These are phyloP conservation scores for Archocentrus centrarchus DNA, from an alignment of 2,113 vertebrate species.

Conservation along the genomic window DNA sequence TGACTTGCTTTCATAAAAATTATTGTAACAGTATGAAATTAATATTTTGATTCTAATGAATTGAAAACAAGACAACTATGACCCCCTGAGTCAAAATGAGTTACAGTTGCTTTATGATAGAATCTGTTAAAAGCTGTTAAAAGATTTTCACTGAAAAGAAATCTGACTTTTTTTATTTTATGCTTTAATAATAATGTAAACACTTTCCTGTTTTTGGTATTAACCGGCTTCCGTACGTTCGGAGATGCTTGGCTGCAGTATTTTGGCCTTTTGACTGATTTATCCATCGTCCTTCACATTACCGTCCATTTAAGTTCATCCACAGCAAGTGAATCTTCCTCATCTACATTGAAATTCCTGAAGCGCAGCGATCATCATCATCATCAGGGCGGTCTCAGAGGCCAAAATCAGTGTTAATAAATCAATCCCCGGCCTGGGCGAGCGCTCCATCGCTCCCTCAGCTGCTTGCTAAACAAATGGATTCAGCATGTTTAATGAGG, in stretches of 20 bases:
- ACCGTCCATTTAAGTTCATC: constrained; percentile 15
- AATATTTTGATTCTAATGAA: too few species aligned
- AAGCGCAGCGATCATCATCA: constrained; percentile 57
- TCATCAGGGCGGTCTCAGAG: constrained; percentile 41
- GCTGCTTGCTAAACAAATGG: constrained; percentile 76
- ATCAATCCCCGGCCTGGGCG: constrained; percentile 67
- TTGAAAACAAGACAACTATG: too few species aligned
- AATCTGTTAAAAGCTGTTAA: too few species aligned
- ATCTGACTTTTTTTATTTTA: neutral
- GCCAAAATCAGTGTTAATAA: constrained; percentile 74
- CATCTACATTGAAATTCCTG: constrained; percentile 63
- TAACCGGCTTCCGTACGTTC: neutral
- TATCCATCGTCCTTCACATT: constrained; percentile 25
- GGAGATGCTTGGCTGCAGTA: neutral
- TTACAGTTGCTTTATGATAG: too few species aligned
- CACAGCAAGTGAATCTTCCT: constrained; percentile 10
- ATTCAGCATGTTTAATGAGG: constrained; percentile 77
- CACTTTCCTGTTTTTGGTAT: neutral
- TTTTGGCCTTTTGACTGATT: constrained; percentile 27
- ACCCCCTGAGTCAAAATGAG: too few species aligned
- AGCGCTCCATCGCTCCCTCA: constrained; percentile 54
- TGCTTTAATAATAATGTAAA: neutral
- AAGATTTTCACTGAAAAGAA: neutral
- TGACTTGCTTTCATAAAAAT: too few species aligned
- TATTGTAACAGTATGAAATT: too few species aligned